A percentile compares a stretch with the other conserved stretches of the same genome.
Conservation (phyloP, 2,113 vertebrate genomes). For the Mus musculus region DNA sequence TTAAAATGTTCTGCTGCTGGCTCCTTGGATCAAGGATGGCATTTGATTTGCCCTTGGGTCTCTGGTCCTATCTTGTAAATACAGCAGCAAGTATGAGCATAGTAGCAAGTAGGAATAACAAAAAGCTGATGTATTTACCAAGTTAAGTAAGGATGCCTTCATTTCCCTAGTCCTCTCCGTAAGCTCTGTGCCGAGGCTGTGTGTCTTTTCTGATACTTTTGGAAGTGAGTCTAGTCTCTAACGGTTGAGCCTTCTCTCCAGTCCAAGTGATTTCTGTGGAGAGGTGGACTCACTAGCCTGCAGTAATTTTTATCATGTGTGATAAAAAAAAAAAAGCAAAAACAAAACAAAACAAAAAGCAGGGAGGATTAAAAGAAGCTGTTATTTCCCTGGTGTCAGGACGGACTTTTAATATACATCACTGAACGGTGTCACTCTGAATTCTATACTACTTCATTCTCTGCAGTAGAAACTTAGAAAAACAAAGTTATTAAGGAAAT, state of each 20-base stretch:
- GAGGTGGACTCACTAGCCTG: not conserved
- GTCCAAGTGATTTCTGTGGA: not conserved
- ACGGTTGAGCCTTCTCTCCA: too few relatives aligned
- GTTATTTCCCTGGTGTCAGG: not conserved
- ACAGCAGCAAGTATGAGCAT: not conserved
- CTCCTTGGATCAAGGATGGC: not conserved
- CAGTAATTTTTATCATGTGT: not conserved
- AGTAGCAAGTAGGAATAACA: not conserved
- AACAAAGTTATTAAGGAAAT: constrained; percentile 39
- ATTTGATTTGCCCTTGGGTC: not conserved
- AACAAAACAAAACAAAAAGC: not conserved
- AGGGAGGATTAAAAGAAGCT: not conserved
- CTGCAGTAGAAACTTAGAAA: not conserved
- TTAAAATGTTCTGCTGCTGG: not conserved
- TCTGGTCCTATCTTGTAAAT: not conserved
- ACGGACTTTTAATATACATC: not conserved
- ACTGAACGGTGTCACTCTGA: not conserved
- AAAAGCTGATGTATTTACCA: not conserved
- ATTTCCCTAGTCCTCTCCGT: not conserved
- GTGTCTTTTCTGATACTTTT: not conserved
- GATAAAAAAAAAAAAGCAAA: constrained; percentile 1
- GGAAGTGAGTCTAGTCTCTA: not conserved
- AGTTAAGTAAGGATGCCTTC: not conserved
- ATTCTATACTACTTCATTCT: constrained; percentile 36
- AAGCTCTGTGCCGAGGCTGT: not conserved